phyloP scores from a whole-genome alignment of 2,113 vertebrate species.

The Salvelinus alpinus region DNA sequence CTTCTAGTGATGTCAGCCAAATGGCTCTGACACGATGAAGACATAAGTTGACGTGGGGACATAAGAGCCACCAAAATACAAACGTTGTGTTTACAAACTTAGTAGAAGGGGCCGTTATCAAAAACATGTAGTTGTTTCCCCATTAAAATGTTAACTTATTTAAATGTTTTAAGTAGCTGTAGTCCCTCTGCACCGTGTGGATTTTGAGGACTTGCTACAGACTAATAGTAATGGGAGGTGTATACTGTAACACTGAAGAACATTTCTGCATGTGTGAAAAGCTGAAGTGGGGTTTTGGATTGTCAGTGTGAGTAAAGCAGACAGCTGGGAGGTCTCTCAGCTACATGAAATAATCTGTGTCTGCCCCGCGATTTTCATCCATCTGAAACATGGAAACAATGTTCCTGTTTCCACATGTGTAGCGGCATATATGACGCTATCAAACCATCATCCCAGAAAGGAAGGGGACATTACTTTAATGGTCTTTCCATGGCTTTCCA shows the following conservation, averaged over 20 bases:
- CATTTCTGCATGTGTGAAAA: slow-evolving; percentile 49
- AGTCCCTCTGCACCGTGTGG: neutral
- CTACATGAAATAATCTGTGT: slow-evolving; percentile 62
- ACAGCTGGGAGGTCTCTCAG: slow-evolving; percentile 39
- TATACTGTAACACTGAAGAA: slow-evolving; percentile 31
- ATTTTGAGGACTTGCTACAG: neutral
- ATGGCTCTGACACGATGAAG: too few species aligned
- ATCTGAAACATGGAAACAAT: slow-evolving; percentile 54
- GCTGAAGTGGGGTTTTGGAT: slow-evolving; percentile 52
- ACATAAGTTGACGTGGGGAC: too few species aligned
- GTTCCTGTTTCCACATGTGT: slow-evolving; percentile 51
- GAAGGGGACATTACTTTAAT: neutral
- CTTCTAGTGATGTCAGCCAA: too few species aligned
- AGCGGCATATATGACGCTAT: neutral
- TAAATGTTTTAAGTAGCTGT: slow-evolving; percentile 4
- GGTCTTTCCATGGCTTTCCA: slow-evolving; percentile 11
- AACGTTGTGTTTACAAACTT: too few species aligned
- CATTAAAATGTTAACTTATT: too few species aligned
- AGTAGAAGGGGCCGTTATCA: too few species aligned
- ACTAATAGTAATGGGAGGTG: neutral
- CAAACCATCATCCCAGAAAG: slow-evolving; percentile 14
- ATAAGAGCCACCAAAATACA: too few species aligned
- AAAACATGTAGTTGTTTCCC: too few species aligned
- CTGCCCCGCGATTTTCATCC: slow-evolving; percentile 42
- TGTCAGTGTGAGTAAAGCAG: slow-evolving; percentile 39